A percentile compares a stretch with the other conserved stretches of the same genome.
Conservation (phyloP, 1,140 invertebrate genomes). For the Aphaenogaster rudis region DNA sequence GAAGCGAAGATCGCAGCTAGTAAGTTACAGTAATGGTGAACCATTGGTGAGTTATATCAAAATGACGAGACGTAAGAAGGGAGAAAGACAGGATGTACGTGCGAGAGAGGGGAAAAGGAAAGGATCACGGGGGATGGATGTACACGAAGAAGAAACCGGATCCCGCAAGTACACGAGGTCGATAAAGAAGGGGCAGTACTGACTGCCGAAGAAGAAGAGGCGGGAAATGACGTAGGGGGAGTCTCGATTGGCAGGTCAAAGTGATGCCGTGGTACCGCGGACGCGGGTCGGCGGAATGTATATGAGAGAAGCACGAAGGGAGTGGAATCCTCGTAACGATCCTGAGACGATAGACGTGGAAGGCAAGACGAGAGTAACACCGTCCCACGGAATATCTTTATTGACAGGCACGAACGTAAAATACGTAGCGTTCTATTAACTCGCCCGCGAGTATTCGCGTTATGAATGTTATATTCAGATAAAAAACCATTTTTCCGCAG, state of each 20-base stretch:
- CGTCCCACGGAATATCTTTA: conserved; percentile 42
- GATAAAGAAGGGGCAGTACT: conserved; percentile 23
- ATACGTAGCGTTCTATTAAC: conserved; percentile 50
- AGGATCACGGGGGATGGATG: conserved; percentile 45
- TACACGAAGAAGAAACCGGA: conserved; percentile 62
- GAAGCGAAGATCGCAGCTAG: conserved; percentile 45
- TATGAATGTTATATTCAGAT: background rate
- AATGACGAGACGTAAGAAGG: conserved; percentile 43
- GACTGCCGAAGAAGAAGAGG: conserved; percentile 38
- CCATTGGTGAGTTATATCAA: conserved; percentile 68
- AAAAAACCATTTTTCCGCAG: background rate
- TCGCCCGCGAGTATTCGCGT: background rate
- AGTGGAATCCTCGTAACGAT: conserved; percentile 42
- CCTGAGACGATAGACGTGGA: conserved; percentile 43
- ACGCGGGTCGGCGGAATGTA: conserved; percentile 30
- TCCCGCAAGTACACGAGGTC: conserved; percentile 62
- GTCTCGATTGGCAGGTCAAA: conserved; percentile 65
- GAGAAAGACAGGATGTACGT: background rate
- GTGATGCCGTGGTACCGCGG: conserved; percentile 25
- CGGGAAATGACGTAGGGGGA: conserved; percentile 49
- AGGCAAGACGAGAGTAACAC: conserved; percentile 38
- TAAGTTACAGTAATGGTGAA: conserved; percentile 69
- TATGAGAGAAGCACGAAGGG: conserved; percentile 10
- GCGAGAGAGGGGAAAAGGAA: background rate
- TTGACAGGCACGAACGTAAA: conserved; percentile 40